Base-by-base conservation (phyloP, 2,888 invertebrate genomes). In the Cataglyphis cursor region DNA sequence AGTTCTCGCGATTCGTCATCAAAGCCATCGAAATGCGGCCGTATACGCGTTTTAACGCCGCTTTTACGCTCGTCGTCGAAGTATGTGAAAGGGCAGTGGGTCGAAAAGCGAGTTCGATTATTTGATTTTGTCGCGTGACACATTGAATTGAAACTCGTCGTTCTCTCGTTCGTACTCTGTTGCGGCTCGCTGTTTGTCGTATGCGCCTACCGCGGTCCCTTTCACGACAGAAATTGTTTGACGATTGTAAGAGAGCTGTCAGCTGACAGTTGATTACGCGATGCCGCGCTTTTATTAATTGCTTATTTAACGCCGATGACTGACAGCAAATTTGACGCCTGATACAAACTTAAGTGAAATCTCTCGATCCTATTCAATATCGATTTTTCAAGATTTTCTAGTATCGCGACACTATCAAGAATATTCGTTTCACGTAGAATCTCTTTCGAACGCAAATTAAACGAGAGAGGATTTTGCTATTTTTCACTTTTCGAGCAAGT, bases 381-480 rank as follows among this genome's bases (percentile, higher is more conserved):
- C 44, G 78, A 80, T 80, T 66, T 66, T 48, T n/a, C 24, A 35
- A 31, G 72, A 24, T 72, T 59, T 72, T 76, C 31, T 48, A 24
- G 70, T 18, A 24, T 48, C 31, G 35, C 28, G 12, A 2, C n/a
- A 57, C 18, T 59, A 48, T 35, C 70, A 72, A n/a, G 59, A 24
- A 80, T 80, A 72, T 72, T 76, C 41, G 68, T 76, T 76, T 57
- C 72, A 80, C 59, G 44, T 80, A 72, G 59, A 68, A 70, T 35
- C 72, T 72, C n/a, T 35, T 66, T 57, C 24, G 41, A 66, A 41
- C 68, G 54, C 41, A 76, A 76, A 66, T 76, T 41, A 38, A 64
- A 15, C 1, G 62, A 48, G 64, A 35, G 68, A 76, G 66, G 28
- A 38, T 57, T 76, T 57, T 66, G 31, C 41, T 31, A 57, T 41